phyloP scores from a whole-genome alignment of 2,113 vertebrate genomes.

The Myrmecophaga tridactyla region DNA sequence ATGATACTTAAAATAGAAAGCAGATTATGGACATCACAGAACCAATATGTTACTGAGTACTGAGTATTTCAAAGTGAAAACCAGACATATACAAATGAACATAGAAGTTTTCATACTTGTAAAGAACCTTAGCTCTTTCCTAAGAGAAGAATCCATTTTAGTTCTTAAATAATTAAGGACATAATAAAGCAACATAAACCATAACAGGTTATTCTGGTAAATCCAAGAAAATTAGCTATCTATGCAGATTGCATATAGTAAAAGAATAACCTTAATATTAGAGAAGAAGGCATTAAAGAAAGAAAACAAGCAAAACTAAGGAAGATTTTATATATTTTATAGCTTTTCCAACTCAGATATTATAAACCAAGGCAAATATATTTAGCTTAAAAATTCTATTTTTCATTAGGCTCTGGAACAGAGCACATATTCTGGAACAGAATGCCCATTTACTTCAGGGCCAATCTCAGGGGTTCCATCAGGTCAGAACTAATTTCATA shows the following conservation, averaged over 20 bases:
- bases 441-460: not conserved
- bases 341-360: not conserved
- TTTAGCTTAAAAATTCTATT: not conserved
- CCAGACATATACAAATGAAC: no score
- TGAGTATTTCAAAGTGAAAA: not conserved
- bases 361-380: not conserved
- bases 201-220: not conserved
- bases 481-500: not conserved
- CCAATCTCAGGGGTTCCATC: fast-evolving
- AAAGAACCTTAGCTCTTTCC: no score
- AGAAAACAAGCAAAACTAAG: not conserved
- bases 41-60: not conserved
- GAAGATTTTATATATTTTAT: not conserved
- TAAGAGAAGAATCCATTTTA: no score
- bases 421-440: not conserved
- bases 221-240: not conserved
- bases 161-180: not conserved
- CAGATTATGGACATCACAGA: no score
- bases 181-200: not conserved
- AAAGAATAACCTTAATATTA: not conserved
- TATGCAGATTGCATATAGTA: not conserved
- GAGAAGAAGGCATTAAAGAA: not conserved
- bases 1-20: not conserved
- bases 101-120: no score
- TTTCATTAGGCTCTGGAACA: not conserved